phyloP scores from a whole-genome alignment of 1,140 invertebrate species.

The Heliconius congener region DNA sequence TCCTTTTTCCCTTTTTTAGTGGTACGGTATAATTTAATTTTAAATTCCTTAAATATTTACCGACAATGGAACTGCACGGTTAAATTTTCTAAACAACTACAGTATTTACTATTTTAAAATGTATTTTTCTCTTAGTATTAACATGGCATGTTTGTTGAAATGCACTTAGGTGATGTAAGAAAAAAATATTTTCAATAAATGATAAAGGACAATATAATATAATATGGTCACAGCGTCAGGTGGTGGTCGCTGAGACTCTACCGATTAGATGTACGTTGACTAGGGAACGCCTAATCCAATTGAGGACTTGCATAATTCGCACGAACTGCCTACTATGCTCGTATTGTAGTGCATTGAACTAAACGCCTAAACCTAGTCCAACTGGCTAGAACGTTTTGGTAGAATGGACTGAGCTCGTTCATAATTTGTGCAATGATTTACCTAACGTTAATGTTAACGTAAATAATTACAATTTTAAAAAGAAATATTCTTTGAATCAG shows the following conservation, averaged over 20 bases:
- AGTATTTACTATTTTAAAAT: constrained; percentile 18
- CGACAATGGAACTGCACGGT: constrained; percentile 33
- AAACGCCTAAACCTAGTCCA: constrained; percentile 32
- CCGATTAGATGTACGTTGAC: constrained; percentile 57
- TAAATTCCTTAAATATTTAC: constrained; percentile 45
- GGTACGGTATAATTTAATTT: constrained; percentile 51
- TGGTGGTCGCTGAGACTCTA: constrained; percentile 40
- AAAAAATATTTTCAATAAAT: neutral
- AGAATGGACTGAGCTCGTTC: constrained; percentile 25
- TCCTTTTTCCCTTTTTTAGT: constrained; percentile 53
- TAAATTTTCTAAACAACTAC: constrained; percentile 35
- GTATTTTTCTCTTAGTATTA: neutral
- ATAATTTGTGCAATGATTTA: constrained; percentile 18
- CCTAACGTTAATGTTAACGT: neutral
- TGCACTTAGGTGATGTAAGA: neutral
- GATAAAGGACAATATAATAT: neutral
- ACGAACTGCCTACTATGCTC: constrained; percentile 45
- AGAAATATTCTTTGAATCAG: neutral
- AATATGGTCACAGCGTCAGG: neutral
- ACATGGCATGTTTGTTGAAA: neutral
- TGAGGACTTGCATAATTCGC: constrained; percentile 71
- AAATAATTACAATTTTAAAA: constrained; percentile 1
- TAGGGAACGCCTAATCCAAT: constrained; percentile 64
- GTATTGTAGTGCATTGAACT: constrained; percentile 44
- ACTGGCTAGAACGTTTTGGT: constrained; percentile 30